Conservation (phyloP, 2,888 invertebrate genomes). For the Eupithecia inturbata region DNA sequence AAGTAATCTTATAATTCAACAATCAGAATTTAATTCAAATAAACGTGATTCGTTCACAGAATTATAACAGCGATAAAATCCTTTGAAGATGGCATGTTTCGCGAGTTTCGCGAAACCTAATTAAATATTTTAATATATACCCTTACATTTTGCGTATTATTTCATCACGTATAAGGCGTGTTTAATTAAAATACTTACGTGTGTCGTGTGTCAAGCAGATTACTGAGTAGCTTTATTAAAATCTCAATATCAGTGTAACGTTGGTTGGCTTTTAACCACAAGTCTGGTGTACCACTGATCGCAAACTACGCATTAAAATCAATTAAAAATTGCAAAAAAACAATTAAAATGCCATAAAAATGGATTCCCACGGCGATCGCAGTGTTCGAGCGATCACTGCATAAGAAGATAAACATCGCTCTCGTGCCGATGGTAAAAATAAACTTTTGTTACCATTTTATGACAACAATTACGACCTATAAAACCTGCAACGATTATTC, state of each 20-base stretch:
- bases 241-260: slow-evolving; percentile 12
- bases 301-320: slow-evolving; percentile 55
- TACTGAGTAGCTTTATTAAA: slow-evolving; percentile 45
- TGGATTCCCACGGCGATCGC: slow-evolving; percentile 75
- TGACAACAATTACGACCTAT: slow-evolving; percentile 84
- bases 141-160: slow-evolving; percentile 62
- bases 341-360: slow-evolving; percentile 78
- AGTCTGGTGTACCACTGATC: slow-evolving; percentile 49
- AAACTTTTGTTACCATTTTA: slow-evolving; percentile 83
- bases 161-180: slow-evolving; percentile 54
- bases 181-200: slow-evolving; percentile 57
- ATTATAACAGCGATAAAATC: slow-evolving; percentile 61
- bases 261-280: slow-evolving; percentile 3
- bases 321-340: slow-evolving; percentile 62
- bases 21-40: slow-evolving; percentile 19
- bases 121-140: slow-evolving; percentile 80
- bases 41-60: slow-evolving; percentile 62
- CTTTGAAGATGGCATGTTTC: slow-evolving; percentile 62
- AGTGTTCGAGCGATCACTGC: slow-evolving; percentile 71
- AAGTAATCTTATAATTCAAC: slow-evolving; percentile 2
- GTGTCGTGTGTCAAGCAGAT: slow-evolving; percentile 41
- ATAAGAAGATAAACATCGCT: slow-evolving; percentile 76
- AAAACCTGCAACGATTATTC: slow-evolving; percentile 82
- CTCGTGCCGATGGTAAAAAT: slow-evolving; percentile 81
- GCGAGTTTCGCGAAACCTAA: slow-evolving; percentile 68